A percentile compares a stretch with the other conserved stretches of the same genome.
phyloP scores from a whole-genome alignment of 53 echinoderm and acorn worm genomes.

The Apostichopus leukothele region DNA sequence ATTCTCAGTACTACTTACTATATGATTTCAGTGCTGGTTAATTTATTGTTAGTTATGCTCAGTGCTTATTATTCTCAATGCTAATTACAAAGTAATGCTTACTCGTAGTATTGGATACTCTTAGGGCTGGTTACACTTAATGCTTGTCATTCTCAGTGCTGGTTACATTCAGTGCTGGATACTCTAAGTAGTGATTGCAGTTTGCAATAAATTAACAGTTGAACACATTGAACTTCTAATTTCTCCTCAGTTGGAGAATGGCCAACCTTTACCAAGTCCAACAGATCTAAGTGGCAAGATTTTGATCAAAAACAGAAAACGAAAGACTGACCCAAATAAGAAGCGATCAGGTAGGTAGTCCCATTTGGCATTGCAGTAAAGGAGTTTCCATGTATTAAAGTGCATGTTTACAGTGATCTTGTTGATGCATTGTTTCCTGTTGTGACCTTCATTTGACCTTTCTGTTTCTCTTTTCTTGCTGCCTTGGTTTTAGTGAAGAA shows the following conservation, averaged over 20 bases:
- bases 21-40: no score
- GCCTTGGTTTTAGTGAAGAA: neutral
- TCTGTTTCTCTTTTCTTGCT: neutral
- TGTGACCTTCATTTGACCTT: neutral
- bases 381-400: neutral
- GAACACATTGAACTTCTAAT: no score
- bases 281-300: slow-evolving; percentile 72
- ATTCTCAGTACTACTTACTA: no score
- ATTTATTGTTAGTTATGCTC: no score
- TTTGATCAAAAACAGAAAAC: slow-evolving; percentile 93
- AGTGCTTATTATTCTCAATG: no score
- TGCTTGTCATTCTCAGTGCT: no score
- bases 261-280: slow-evolving; percentile 69
- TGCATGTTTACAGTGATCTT: neutral
- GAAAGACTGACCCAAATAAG: slow-evolving; percentile 74
- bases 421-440: neutral
- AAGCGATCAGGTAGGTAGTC: slow-evolving; percentile 72
- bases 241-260: slow-evolving; percentile 63
- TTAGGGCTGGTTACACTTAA: no score
- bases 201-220: no score
- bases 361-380: neutral
- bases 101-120: no score
- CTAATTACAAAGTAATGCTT: no score
- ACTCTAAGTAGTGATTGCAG: no score
- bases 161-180: no score